These are phyloP conservation scores for Chrysopa pallens DNA, from an alignment of 1,140 invertebrate species.

Conservation along the genomic window DNA sequence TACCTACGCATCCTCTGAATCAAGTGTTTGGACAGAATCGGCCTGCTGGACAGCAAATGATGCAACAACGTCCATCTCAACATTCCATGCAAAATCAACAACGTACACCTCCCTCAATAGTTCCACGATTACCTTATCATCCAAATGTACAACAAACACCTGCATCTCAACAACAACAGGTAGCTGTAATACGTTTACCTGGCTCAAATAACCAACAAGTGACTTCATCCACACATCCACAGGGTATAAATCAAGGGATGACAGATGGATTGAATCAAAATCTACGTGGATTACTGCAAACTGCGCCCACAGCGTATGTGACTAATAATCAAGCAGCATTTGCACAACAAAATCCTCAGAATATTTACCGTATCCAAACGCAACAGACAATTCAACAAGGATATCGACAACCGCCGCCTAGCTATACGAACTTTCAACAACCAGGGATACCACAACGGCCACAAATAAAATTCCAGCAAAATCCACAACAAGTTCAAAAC, in stretches of 20 bases:
- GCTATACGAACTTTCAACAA: neutral
- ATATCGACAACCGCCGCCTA: neutral
- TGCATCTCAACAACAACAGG: neutral
- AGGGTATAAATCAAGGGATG: conserved; percentile 16
- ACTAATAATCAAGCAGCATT: neutral
- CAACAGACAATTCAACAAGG: neutral
- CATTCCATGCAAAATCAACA: conserved; percentile 19
- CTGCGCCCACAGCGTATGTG: conserved; percentile 1
- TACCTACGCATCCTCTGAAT: conserved; percentile 15
- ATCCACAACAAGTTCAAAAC: neutral
- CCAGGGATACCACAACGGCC: neutral
- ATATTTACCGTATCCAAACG: neutral
- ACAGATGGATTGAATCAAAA: neutral
- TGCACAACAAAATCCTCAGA: neutral
- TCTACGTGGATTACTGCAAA: conserved; percentile 17
- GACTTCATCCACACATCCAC: conserved; percentile 22
- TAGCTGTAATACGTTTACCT: neutral
- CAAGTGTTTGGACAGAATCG: conserved; percentile 17
- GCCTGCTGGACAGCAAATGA: conserved; percentile 12
- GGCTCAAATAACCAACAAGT: conserved; percentile 11
- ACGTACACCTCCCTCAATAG: conserved; percentile 10
- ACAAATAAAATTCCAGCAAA: neutral
- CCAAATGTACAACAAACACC: conserved; percentile 10
- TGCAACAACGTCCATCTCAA: conserved; percentile 11
- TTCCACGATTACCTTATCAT: conserved; percentile 12